phyloP scores from a whole-genome alignment of 2,797 vertebrate genomes.

The Sebastes diploproa region DNA sequence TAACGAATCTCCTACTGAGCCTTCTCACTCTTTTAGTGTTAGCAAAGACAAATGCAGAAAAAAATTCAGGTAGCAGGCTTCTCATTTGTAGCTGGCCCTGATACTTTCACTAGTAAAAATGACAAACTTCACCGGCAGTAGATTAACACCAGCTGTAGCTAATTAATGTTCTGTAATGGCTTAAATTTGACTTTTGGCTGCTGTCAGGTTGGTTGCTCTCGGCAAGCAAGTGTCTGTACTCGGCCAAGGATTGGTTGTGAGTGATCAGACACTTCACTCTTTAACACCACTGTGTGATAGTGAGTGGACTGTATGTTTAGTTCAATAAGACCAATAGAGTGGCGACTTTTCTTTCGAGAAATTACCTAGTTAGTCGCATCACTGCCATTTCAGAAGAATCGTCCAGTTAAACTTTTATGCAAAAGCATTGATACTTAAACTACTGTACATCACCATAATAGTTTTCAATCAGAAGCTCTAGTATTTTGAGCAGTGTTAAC shows the following conservation, averaged over 20 bases:
- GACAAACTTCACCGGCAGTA: neutral
- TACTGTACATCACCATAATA: neutral
- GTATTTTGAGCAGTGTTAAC: neutral
- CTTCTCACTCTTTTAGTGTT: neutral
- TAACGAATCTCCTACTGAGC: neutral
- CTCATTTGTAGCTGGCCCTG: neutral
- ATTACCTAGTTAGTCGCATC: neutral
- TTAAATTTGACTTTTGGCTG: neutral
- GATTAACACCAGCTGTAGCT: neutral
- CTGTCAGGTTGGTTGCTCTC: neutral
- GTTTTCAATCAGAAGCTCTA: too few relatives aligned
- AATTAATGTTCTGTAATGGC: neutral
- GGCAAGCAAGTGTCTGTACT: neutral
- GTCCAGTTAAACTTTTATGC: neutral
- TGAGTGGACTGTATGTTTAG: neutral
- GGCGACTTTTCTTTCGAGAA: neutral
- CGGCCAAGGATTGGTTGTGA: neutral
- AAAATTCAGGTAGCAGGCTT: neutral
- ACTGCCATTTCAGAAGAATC: neutral
- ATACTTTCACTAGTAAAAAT: neutral
- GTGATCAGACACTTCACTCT: neutral
- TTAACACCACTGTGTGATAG: neutral
- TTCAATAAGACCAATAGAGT: neutral
- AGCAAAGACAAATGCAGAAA: neutral
- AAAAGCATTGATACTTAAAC: neutral